Evolutionary conservation across 2,113 vertebrate genomes (phyloP).

Genomic region (Ornithorhynchus anatinus): DNA sequence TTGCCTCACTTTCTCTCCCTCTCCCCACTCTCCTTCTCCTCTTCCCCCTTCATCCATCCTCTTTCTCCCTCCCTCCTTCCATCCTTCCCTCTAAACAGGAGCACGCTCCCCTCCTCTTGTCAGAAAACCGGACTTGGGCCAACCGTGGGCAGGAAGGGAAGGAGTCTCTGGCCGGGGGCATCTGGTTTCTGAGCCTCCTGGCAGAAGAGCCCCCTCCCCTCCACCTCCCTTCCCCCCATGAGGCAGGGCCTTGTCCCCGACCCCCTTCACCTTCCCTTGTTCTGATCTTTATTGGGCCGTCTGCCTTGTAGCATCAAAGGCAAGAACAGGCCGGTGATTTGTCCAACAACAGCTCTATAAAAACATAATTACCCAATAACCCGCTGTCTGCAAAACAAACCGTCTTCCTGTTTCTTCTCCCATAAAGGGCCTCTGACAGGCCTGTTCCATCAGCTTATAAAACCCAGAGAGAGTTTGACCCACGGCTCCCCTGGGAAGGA

Average conservation of each 20-base stretch:
- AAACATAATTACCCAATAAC: slow-evolving; percentile 80
- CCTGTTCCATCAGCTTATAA: slow-evolving; percentile 75
- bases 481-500: slow-evolving; percentile 51
- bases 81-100: too few relatives aligned
- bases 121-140: too few relatives aligned
- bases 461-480: slow-evolving; percentile 61
- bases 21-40: too few relatives aligned
- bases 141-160: neutral
- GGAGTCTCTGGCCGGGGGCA: slow-evolving; percentile 11
- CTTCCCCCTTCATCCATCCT: too few relatives aligned
- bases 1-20: too few relatives aligned
- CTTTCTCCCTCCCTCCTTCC: too few relatives aligned
- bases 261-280: slow-evolving; percentile 72
- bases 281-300: slow-evolving; percentile 80
- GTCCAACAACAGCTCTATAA: slow-evolving; percentile 79
- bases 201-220: too few relatives aligned
- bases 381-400: slow-evolving; percentile 76
- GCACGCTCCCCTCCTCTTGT: too few relatives aligned
- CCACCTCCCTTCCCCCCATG: slow-evolving; percentile 64
- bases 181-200: slow-evolving; percentile 61
- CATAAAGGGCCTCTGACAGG: slow-evolving; percentile 77
- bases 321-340: slow-evolving; percentile 71
- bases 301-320: slow-evolving; percentile 76
- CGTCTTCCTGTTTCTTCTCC: slow-evolving; percentile 80
- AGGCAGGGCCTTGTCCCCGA: slow-evolving; percentile 69